phyloP scores from a whole-genome alignment of 2,113 vertebrate genomes.

The Rhizomys pruinosus region DNA sequence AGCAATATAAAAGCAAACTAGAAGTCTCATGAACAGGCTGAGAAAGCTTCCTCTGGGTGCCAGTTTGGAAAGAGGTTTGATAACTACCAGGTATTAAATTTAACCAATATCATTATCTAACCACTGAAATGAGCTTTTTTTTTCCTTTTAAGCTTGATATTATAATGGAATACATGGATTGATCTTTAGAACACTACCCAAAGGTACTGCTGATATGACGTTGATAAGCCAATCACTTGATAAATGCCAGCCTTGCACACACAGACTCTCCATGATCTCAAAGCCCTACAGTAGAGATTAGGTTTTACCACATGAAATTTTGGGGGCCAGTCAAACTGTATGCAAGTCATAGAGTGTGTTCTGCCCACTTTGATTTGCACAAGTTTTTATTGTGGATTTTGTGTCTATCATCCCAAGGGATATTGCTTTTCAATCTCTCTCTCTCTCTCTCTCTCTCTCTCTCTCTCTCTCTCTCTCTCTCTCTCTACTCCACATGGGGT shows the following conservation, averaged over 20 bases:
- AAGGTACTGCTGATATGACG: neutral
- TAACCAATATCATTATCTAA: neutral
- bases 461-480: no score
- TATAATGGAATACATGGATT: neutral
- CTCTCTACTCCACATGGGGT: no score
- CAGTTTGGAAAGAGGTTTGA: neutral
- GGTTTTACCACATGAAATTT: no score
- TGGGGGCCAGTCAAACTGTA: no score
- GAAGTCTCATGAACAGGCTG: neutral
- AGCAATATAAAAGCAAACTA: no score
- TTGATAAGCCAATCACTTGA: neutral
- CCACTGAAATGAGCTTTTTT: neutral
- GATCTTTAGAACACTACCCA: neutral
- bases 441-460: no score
- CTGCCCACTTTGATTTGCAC: neutral
- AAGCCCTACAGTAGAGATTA: no score
- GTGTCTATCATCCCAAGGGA: no score
- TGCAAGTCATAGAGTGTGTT: no score
- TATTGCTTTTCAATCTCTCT: no score
- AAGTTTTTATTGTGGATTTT: neutral
- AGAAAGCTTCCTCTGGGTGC: neutral
- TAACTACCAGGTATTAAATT: neutral
- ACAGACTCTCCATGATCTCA: neutral
- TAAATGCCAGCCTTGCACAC: neutral
- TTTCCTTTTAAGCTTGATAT: neutral